Base-by-base conservation (phyloP, 2,888 invertebrate species). In the Kuschelorhynchus macadamiae region DNA sequence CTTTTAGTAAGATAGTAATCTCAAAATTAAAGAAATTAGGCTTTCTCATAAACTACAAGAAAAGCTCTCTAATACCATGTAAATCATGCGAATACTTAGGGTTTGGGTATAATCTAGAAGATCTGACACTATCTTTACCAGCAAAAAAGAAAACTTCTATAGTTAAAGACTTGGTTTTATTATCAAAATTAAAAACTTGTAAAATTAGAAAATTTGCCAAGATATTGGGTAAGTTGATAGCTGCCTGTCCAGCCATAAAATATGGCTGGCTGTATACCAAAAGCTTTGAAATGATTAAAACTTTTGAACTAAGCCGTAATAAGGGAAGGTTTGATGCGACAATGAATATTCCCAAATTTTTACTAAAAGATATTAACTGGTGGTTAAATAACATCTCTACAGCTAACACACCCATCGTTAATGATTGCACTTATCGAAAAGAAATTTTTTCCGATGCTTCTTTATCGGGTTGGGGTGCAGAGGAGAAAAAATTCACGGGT, bases 391-490 rank as follows among this genome's bases (percentile, higher is more conserved):
- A 49, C 21, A 49, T 21, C 9, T n/a, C 25, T 2, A 1, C 4
- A 11, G 25, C 49, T 21, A 17, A 17, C 5, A 49, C 18, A 7
- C 17, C 25, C 25, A 25, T 17, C 14, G 18, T 49, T 49, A 20
- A 17, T 11, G 9, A 21, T 18, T 14, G 17, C 18, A 21, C n/a
- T 12, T 49, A 17, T 49, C 2, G 7, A 5, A 20, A 17, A 9
- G 4, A 12, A n/a, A 49, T 49, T 16, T 47, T 17, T 44, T 49
- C 44, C 2, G 63, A 62, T 17, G 53, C 62, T 8, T 39, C 53
- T 16, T 2, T 12, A 12, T n/a, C 25, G 11, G 55, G 55, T 39
- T 63, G 55, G 33, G 55, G 56, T 64, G 47, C 0, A 17, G 44
- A 9, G 30, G 25, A 11, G 36, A 64, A 14, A 33, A 39, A 56